These are phyloP conservation scores for Phragmatobia fuliginosa DNA, from an alignment of 2,888 invertebrate genomes.

Conservation along the genomic window DNA sequence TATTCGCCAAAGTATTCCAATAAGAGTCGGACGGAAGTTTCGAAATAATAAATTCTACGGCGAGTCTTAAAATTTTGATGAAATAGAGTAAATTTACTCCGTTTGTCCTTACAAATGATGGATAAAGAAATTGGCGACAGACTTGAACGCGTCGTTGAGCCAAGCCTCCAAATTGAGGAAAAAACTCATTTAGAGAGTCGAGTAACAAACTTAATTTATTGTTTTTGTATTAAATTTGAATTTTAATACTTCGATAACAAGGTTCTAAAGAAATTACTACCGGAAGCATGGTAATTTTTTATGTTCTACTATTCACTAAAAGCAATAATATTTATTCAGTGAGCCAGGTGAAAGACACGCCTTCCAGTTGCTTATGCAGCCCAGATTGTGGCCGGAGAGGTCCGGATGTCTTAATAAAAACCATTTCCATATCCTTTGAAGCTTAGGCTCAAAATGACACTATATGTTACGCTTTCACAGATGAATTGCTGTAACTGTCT, in stretches of 20 bases:
- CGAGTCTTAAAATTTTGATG: conserved; percentile 42
- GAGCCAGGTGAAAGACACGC: no score
- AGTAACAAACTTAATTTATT: conserved; percentile 33
- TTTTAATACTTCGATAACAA: conserved; percentile 14
- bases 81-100: conserved; percentile 40
- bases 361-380: no score
- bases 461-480: no score
- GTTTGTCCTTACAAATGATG: conserved; percentile 46
- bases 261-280: neutral
- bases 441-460: no score
- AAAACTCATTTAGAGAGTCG: conserved; percentile 37
- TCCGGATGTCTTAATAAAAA: no score
- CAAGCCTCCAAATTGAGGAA: conserved; percentile 13
- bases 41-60: conserved; percentile 39
- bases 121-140: conserved; percentile 48
- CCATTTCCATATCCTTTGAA: no score
- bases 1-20: conserved; percentile 15
- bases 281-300: neutral
- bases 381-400: no score
- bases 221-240: conserved; percentile 21
- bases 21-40: conserved; percentile 24
- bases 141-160: conserved; percentile 36
- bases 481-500: no score
- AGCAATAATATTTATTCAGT: no score
- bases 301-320: neutral